These are phyloP conservation scores for Plectrocnemia conspersa DNA, from an alignment of 1,140 invertebrate species.

Conservation along the genomic window DNA sequence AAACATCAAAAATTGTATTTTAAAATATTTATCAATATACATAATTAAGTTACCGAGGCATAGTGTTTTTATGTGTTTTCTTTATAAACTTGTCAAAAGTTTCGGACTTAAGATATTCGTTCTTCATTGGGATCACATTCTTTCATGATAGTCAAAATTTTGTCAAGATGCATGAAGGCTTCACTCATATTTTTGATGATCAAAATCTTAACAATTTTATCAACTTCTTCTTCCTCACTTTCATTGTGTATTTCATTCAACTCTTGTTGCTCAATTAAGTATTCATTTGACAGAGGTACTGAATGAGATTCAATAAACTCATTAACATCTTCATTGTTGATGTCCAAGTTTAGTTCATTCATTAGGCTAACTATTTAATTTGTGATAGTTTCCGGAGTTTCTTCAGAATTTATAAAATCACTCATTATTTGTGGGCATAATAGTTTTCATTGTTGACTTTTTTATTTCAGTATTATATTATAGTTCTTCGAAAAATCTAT, in stretches of 20 bases:
- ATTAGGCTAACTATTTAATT: slow-evolving; percentile 6
- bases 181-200: slow-evolving; percentile 6
- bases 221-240: slow-evolving; percentile 1
- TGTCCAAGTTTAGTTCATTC: slow-evolving; percentile 10
- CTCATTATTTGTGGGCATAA: slow-evolving; percentile 8
- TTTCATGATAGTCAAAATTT: not conserved
- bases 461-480: not conserved
- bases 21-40: too few species aligned
- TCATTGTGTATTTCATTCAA: slow-evolving; percentile 7
- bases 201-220: slow-evolving; percentile 3
- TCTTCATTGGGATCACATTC: slow-evolving; percentile 4
- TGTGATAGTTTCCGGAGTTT: slow-evolving; percentile 7
- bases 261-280: slow-evolving; percentile 4
- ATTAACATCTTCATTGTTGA: slow-evolving; percentile 9
- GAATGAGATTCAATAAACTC: slow-evolving; percentile 4
- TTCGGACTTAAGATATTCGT: too few species aligned
- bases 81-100: too few species aligned
- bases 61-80: too few species aligned
- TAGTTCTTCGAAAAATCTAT: not conserved
- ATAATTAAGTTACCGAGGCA: too few species aligned
- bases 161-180: slow-evolving; percentile 3
- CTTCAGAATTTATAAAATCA: slow-evolving; percentile 8
- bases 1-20: too few species aligned
- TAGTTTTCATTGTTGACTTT: slow-evolving; percentile 9
- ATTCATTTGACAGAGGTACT: slow-evolving; percentile 1